These are phyloP conservation scores for Drosophila nannoptera DNA, from an alignment of 1,140 invertebrate genomes.

Conservation along the genomic window DNA sequence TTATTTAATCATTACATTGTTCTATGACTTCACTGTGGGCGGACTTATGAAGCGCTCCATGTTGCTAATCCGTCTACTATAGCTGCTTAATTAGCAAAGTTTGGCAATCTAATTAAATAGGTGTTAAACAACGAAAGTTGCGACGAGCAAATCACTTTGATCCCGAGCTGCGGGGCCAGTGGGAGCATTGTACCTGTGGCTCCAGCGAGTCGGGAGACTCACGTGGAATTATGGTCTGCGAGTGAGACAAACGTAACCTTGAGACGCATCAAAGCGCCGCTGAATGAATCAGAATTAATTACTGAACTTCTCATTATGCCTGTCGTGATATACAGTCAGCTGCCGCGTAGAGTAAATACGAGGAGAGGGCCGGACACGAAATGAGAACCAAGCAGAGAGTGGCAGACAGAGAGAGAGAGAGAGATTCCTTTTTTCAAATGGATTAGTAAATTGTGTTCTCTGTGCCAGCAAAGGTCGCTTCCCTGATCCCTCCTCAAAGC, in stretches of 20 bases:
- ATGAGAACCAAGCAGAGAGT: background rate
- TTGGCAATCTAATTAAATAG: conserved; percentile 46
- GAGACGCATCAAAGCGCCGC: conserved; percentile 40
- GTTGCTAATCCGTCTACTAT: conserved; percentile 32
- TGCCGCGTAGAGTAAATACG: conserved; percentile 9
- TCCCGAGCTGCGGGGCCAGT: no score
- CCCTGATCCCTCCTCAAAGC: no score
- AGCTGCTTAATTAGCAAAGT: conserved; percentile 66
- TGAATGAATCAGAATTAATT: conserved; percentile 72
- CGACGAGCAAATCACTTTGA: conserved; percentile 12
- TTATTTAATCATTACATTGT: background rate
- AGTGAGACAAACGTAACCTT: conserved; percentile 16
- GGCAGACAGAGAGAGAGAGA: conserved; percentile 25
- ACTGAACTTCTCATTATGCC: conserved; percentile 49
- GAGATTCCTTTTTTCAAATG: no score
- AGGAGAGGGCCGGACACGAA: conserved; percentile 4
- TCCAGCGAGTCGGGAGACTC: no score
- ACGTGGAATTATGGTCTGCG: no score
- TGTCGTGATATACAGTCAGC: conserved; percentile 7
- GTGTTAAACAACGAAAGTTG: conserved; percentile 51
- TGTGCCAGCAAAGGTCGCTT: no score
- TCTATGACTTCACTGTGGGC: conserved; percentile 4
- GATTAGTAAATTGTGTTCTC: no score
- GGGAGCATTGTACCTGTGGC: no score
- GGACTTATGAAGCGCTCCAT: background rate